These are phyloP conservation scores for Brachynemurus nebulosus DNA, from an alignment of 2,888 invertebrate species.

Conservation along the genomic window DNA sequence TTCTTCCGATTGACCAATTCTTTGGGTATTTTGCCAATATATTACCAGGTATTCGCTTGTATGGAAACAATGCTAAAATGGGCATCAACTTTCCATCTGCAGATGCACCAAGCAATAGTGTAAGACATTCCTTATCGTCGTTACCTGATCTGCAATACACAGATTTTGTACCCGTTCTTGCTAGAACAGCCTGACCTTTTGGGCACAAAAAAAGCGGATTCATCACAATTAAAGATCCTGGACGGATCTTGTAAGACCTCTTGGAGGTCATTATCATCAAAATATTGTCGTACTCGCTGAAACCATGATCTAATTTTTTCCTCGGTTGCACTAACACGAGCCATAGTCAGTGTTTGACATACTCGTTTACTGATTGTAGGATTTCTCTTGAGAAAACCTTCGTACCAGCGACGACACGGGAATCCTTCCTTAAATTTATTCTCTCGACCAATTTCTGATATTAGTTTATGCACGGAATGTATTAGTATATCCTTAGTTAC, in stretches of 20 bases:
- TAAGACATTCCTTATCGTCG: background rate
- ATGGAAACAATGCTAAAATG: background rate
- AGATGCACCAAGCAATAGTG: background rate
- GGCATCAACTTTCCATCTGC: background rate
- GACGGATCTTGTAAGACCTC: background rate
- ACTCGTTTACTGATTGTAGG: too few species aligned
- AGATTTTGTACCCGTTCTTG: background rate
- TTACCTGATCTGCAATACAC: background rate
- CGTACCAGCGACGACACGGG: too few species aligned
- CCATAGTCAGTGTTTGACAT: too few species aligned
- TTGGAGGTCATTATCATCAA: background rate
- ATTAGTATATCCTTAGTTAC: too few species aligned
- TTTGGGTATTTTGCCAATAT: background rate
- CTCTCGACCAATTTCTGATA: too few species aligned
- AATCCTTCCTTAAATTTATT: too few species aligned
- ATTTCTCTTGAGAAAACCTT: too few species aligned
- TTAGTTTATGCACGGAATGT: too few species aligned
- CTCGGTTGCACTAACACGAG: background rate
- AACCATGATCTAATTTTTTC: background rate
- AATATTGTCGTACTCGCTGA: background rate
- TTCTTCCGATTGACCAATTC: background rate
- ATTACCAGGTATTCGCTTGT: background rate
- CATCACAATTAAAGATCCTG: background rate
- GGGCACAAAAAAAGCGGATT: background rate
- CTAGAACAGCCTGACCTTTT: background rate